phyloP scores from a whole-genome alignment of 2,797 vertebrate species.

The Urocyon cinereoargenteus region DNA sequence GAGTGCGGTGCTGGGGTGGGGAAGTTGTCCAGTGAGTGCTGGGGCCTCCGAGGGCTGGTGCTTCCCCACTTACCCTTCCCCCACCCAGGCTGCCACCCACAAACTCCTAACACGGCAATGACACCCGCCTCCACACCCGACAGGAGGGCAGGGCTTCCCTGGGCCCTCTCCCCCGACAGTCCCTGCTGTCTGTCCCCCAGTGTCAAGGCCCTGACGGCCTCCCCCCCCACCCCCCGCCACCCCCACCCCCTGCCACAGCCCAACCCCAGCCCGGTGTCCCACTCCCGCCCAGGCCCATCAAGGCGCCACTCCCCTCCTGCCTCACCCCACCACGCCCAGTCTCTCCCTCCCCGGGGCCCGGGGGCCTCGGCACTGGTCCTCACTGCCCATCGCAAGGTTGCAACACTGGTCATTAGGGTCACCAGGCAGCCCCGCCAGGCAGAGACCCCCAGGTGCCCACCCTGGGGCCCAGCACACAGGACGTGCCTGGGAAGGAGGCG shows the following conservation, averaged over 20 bases:
- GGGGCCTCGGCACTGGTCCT: background rate
- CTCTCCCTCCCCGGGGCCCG: too few relatives aligned
- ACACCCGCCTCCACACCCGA: background rate
- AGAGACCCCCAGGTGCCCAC: background rate
- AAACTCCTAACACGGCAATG: background rate
- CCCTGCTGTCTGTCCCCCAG: rapidly evolving
- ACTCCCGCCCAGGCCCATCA: background rate
- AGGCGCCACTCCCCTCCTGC: background rate
- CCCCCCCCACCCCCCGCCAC: background rate
- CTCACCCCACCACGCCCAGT: rapidly evolving
- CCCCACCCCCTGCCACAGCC: background rate
- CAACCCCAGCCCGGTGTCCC: rapidly evolving
- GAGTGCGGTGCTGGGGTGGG: rapidly evolving
- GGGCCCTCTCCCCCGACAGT: background rate
- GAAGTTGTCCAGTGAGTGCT: background rate
- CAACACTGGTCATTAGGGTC: too few relatives aligned
- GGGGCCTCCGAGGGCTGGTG: background rate
- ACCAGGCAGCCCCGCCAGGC: background rate
- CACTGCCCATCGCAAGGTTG: rapidly evolving
- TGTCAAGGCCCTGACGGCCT: background rate
- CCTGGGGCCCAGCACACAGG: background rate
- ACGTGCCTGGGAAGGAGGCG: background rate
- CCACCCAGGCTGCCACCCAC: background rate
- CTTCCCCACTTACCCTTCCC: too few relatives aligned
- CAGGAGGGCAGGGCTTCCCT: background rate